Evolutionary conservation across 2,113 vertebrate genomes (phyloP).

Genomic region (Cottus gobio): DNA sequence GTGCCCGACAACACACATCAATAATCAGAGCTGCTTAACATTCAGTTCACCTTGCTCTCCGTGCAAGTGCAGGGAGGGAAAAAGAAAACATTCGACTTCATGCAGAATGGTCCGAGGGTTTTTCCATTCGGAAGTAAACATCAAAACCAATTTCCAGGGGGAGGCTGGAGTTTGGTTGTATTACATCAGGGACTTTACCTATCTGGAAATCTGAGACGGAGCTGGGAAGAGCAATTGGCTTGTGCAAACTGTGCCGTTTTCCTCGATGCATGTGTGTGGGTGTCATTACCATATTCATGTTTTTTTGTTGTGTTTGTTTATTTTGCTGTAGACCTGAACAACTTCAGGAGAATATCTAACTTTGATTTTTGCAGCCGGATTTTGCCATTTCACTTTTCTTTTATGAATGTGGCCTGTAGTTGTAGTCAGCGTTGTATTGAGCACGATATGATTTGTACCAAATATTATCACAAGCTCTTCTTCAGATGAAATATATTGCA

Average conservation of each 20-base stretch:
- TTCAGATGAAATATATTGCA: not conserved
- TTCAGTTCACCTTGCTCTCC: conserved; percentile 53
- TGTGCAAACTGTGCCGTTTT: conserved; percentile 2
- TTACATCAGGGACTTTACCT: conserved; percentile 21
- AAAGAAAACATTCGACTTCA: conserved; percentile 37
- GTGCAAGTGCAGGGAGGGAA: not conserved
- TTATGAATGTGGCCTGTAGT: not conserved
- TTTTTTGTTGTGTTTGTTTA: not conserved
- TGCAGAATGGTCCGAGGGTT: conserved; percentile 42
- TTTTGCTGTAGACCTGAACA: not conserved
- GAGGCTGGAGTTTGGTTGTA: conserved; percentile 35
- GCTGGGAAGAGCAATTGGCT: conserved; percentile 19
- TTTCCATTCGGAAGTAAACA: conserved; percentile 52
- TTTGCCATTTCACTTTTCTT: not conserved
- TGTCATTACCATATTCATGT: conserved; percentile 24
- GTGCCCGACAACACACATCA: conserved; percentile 45
- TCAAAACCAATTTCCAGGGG: conserved; percentile 45
- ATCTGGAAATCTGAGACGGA: conserved; percentile 15
- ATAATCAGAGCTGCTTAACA: conserved; percentile 63
- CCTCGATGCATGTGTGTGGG: not conserved
- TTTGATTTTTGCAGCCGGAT: not conserved
- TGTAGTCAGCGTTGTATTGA: not conserved
- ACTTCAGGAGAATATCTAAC: not conserved
- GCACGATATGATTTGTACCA: not conserved
- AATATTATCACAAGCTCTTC: not conserved